A percentile compares a stretch with the other conserved stretches of the same genome.
phyloP scores from a whole-genome alignment of 2,113 vertebrate genomes.

The Vulpes lagopus region DNA sequence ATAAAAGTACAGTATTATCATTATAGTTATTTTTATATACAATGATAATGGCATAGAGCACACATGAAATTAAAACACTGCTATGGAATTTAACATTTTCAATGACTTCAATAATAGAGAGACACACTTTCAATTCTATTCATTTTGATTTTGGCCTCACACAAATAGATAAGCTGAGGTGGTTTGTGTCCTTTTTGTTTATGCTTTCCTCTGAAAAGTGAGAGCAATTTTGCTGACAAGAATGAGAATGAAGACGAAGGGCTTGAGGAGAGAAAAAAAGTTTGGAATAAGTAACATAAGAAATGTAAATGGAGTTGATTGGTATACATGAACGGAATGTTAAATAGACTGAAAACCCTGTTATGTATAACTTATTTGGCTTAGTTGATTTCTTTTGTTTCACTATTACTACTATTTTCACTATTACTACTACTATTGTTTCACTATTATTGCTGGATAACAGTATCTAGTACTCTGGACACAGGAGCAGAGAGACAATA shows the following conservation, averaged over 20 bases:
- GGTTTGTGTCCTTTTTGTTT: not conserved
- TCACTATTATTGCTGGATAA: not conserved
- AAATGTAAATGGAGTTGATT: not conserved
- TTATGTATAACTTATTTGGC: not conserved
- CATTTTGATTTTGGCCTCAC: constrained; percentile 25
- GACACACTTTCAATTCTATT: not conserved
- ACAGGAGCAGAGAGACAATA: not conserved
- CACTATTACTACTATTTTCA: not conserved
- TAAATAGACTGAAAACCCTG: not conserved
- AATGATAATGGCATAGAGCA: not conserved
- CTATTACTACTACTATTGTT: not conserved
- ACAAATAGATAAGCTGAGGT: not conserved
- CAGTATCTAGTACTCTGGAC: not conserved
- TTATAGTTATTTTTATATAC: constrained; percentile 24
- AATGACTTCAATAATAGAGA: not conserved
- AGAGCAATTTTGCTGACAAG: not conserved
- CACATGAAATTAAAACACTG: not conserved
- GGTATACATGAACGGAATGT: not conserved
- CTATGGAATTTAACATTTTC: not conserved
- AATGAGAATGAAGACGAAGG: not conserved
- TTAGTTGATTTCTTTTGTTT: not conserved
- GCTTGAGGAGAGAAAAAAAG: not conserved
- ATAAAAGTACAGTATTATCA: not conserved
- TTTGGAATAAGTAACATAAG: not conserved
- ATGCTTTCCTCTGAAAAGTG: not conserved